Conservation (phyloP, 2,888 invertebrate species). For the Rhabditophanes sp. region DNA sequence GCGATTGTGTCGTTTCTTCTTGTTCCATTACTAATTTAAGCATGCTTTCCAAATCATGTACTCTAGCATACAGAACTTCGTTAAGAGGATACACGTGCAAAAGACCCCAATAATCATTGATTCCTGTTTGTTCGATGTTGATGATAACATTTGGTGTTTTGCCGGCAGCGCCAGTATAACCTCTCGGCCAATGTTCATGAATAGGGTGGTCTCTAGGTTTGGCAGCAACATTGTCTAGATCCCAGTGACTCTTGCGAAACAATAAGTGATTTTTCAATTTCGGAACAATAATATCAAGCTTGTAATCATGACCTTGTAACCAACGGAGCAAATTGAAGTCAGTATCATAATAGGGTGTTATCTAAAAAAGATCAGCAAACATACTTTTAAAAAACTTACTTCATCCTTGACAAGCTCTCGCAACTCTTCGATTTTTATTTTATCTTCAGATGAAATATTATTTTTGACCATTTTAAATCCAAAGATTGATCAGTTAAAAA, state of each 20-base stretch:
- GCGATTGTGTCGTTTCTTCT: slow-evolving; percentile 32
- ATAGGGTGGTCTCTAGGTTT: slow-evolving; percentile 28
- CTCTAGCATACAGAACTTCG: slow-evolving; percentile 22
- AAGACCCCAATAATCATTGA: slow-evolving; percentile 39
- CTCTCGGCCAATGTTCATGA: slow-evolving; percentile 30
- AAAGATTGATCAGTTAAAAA: too few relatives aligned
- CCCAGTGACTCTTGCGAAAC: slow-evolving; percentile 22
- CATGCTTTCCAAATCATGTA: slow-evolving; percentile 39
- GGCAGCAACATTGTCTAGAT: slow-evolving; percentile 23
- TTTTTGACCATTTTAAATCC: too few relatives aligned
- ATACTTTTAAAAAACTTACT: slow-evolving; percentile 7
- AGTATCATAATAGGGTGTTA: slow-evolving; percentile 33
- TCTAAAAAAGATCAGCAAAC: slow-evolving; percentile 7
- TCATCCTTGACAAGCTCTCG: slow-evolving; percentile 22
- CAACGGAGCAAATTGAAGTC: slow-evolving; percentile 37
- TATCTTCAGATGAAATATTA: slow-evolving; percentile 15
- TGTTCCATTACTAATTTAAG: slow-evolving; percentile 33
- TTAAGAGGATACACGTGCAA: slow-evolving; percentile 32
- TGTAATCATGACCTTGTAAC: slow-evolving; percentile 30
- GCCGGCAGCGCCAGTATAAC: slow-evolving; percentile 22
- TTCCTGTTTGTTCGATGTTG: slow-evolving; percentile 36
- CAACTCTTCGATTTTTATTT: slow-evolving; percentile 18
- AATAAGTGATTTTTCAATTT: slow-evolving; percentile 31
- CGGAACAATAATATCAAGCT: slow-evolving; percentile 26
- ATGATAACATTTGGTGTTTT: slow-evolving; percentile 27